A percentile compares a stretch with the other conserved stretches of the same genome.
Conservation (phyloP, 2,797 vertebrate species). For the Rhynchonycteris naso region DNA sequence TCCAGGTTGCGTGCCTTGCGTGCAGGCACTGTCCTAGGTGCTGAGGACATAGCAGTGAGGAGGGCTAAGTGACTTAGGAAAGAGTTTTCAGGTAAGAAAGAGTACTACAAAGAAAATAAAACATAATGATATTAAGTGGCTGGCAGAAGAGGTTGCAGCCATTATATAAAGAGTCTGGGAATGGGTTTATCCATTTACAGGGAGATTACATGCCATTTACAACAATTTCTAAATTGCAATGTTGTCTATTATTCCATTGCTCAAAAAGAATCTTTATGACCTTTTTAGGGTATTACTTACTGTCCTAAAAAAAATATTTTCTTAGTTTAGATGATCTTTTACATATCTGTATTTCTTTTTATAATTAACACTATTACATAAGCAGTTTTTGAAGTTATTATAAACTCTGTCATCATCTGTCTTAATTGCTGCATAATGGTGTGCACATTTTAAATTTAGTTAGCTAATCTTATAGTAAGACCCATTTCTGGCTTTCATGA, state of each 20-base stretch:
- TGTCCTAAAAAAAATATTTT: not conserved
- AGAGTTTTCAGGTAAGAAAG: not conserved
- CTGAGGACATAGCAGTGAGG: not conserved
- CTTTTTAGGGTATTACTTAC: not conserved
- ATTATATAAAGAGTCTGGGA: not conserved
- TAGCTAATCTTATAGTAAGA: not conserved
- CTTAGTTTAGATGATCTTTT: not conserved
- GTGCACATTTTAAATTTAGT: not conserved
- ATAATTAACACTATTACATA: not conserved
- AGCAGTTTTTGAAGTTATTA: not conserved
- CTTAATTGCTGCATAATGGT: not conserved
- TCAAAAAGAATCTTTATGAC: not conserved
- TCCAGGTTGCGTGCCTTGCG: not conserved
- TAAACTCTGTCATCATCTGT: not conserved
- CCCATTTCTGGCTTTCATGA: not conserved
- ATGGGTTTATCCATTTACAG: not conserved
- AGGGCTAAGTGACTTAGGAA: not conserved
- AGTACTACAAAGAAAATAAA: not conserved
- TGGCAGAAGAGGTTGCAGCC: not conserved
- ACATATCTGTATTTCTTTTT: not conserved
- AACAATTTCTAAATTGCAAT: not conserved
- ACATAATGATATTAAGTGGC: not conserved
- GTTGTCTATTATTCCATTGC: not conserved
- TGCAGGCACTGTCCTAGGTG: not conserved
- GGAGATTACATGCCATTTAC: not conserved